A percentile compares a stretch with the other conserved stretches of the same genome.
Evolutionary conservation across 1,140 invertebrate species (phyloP).

Genomic region (Lepidurus arcticus): DNA sequence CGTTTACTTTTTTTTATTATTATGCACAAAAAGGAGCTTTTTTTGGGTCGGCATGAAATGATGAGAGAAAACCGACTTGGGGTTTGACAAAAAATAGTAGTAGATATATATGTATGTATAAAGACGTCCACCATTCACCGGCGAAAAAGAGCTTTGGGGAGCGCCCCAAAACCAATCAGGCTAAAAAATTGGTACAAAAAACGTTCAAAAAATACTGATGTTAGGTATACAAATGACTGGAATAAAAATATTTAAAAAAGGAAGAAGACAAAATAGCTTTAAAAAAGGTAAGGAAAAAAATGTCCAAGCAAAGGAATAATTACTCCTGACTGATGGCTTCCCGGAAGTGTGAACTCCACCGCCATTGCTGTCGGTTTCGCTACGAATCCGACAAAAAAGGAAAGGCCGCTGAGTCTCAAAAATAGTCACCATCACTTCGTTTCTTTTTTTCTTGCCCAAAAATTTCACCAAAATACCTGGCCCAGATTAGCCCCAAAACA

Average conservation of each 20-base stretch:
- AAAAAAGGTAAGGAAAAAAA: constrained; percentile 25
- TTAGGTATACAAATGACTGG: constrained; percentile 25
- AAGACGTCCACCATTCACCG: constrained; percentile 13
- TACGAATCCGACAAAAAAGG: constrained; percentile 39
- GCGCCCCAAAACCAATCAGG: constrained; percentile 1
- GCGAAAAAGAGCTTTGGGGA: constrained; percentile 16
- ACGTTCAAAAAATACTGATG: constrained; percentile 29
- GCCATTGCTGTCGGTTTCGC: constrained; percentile 40
- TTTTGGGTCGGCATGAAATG: background rate
- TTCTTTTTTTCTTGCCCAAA: background rate
- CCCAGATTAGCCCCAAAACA: background rate
- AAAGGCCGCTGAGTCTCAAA: constrained; percentile 32
- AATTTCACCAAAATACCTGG: background rate
- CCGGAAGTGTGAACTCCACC: constrained; percentile 34
- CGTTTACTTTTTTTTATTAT: background rate
- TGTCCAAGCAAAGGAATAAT: background rate
- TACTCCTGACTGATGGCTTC: constrained; percentile 30
- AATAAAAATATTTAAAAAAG: constrained; percentile 25
- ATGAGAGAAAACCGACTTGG: background rate
- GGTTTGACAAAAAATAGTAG: background rate
- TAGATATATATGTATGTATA: background rate
- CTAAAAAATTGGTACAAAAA: constrained; percentile 9
- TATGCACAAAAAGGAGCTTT: constrained; percentile 1
- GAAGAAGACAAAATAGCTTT: constrained; percentile 32
- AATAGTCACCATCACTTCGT: background rate